Base-by-base conservation (phyloP, 1,140 invertebrate genomes). In the Chelonus insularis region DNA sequence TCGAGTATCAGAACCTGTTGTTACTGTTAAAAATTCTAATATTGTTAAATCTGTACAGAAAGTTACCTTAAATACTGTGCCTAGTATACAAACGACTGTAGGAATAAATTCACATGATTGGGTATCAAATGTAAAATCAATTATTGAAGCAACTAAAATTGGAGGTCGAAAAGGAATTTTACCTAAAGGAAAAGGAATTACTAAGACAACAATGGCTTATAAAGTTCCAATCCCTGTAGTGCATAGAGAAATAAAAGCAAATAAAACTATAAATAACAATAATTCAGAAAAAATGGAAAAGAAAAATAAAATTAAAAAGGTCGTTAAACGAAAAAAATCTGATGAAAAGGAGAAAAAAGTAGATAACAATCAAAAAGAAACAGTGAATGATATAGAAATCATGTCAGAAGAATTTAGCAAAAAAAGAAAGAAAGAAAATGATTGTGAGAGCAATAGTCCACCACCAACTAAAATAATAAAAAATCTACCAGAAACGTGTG, bases 201-300 rank as follows among this genome's bases (percentile, higher is more conserved):
- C 85, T 1, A 81, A 81, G 74, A 89, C 88, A 1, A 88, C 87
- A 16, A 88, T 87, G 83, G 82, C 86, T 1, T 89, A 89, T 73
- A 89, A 89, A 78, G 83, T 89, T 67, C 88, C 88, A 21, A 89
- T 90, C 73, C 86, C 88, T 16, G 87, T 87, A 14, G 83, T 88
- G 55, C 78, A 80, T 36, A n/a, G 74, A 76, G 6, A 75, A 66
- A 43, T 60, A 59, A 50, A 67, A 63, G 82, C 82, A 8, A 75
- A 66, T 50, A 67, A 67, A 4, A 9, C 5, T 25, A n/a, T 11
- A 1, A 51, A 68, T 11, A 60, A 16, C 45, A 50, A 37, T 1
- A 61, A 63, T 2, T 62, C 62, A 23, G 55, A 37, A 32, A 75
- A 69, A 58, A 9, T 5, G 1, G 63, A 65, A 4, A 64, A 66